These are phyloP conservation scores for Exephanes ischioxanthus DNA, from an alignment of 2,888 invertebrate genomes.

Conservation along the genomic window DNA sequence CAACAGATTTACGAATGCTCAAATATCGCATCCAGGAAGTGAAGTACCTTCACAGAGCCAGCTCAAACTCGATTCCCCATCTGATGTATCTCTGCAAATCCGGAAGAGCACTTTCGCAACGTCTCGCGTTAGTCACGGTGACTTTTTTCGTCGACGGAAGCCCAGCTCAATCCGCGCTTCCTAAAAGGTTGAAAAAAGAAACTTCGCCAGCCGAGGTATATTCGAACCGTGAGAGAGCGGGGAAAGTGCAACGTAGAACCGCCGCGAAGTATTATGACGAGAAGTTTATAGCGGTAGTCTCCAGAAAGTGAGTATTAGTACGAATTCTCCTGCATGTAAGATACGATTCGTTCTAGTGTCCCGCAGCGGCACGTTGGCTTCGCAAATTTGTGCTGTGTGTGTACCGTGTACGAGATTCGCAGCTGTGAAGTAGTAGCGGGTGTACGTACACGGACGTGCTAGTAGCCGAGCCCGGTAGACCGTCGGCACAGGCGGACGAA, in stretches of 20 bases:
- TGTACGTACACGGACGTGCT: conserved; percentile 44
- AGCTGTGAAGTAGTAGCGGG: conserved; percentile 43
- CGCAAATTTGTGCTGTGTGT: conserved; percentile 17
- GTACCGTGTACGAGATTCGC: conserved; percentile 17
- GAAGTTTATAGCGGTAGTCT: conserved; percentile 58
- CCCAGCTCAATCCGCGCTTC: conserved; percentile 36
- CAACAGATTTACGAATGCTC: background rate
- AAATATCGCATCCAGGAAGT: background rate
- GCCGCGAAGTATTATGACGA: conserved; percentile 59
- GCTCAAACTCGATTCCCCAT: conserved; percentile 22
- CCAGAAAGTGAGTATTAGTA: conserved; percentile 57
- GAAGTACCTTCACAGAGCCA: background rate
- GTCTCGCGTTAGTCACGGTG: conserved; percentile 25
- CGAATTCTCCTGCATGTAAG: conserved; percentile 34
- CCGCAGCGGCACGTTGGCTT: conserved; percentile 12
- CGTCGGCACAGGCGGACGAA: conserved; percentile 9
- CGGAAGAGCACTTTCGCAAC: conserved; percentile 20
- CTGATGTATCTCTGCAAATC: conserved; percentile 24
- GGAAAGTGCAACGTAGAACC: conserved; percentile 62
- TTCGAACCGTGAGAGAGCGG: conserved; percentile 44
- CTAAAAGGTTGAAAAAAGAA: conserved; percentile 44
- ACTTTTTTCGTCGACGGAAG: background rate
- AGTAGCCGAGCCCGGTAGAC: conserved; percentile 26
- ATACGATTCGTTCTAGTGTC: conserved; percentile 53
- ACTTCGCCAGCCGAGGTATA: conserved; percentile 41